Percentiles rank a stretch among this genome's conserved stretches.
phyloP scores from a whole-genome alignment of 2,113 vertebrate species.

The Phocoena sinus region DNA sequence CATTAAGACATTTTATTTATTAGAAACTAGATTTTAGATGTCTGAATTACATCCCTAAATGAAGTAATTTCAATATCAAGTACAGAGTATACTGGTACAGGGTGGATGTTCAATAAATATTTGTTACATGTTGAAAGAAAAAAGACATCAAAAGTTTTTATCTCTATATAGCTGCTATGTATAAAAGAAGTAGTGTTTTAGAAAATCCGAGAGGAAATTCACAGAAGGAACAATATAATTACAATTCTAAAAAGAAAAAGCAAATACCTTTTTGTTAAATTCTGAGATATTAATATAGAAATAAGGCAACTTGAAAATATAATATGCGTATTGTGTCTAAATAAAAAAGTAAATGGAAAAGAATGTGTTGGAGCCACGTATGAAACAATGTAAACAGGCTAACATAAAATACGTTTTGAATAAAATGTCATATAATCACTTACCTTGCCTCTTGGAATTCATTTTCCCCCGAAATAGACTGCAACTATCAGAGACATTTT shows the following conservation, averaged over 20 bases:
- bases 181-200: neutral
- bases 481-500: neutral
- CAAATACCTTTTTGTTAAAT: neutral
- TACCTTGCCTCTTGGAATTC: neutral
- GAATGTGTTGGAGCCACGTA: neutral
- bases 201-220: neutral
- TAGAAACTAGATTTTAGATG: neutral
- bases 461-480: conserved; percentile 29
- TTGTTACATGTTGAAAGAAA: neutral
- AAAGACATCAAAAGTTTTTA: neutral
- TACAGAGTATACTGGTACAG: neutral
- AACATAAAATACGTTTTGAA: neutral
- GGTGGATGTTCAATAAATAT: neutral
- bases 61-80: neutral
- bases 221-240: neutral
- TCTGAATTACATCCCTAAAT: neutral
- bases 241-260: neutral
- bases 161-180: no score
- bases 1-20: neutral
- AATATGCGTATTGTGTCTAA: neutral
- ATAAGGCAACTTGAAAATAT: neutral
- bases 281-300: neutral
- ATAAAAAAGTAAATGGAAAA: neutral
- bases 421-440: neutral
- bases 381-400: neutral